phyloP scores from a whole-genome alignment of 2,113 vertebrate genomes.

The Pholis gunnellus region DNA sequence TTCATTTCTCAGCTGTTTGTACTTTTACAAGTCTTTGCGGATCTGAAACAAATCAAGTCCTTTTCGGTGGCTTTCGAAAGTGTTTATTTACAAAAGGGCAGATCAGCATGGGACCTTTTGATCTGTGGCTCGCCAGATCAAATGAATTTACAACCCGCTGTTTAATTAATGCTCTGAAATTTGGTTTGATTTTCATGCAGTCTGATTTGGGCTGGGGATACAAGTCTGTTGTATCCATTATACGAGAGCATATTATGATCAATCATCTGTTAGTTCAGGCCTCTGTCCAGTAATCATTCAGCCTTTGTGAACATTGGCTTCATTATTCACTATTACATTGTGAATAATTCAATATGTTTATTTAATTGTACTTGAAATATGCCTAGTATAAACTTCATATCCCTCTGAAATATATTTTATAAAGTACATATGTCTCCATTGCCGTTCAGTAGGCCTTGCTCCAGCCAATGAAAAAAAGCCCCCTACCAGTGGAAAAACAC shows the following conservation, averaged over 20 bases:
- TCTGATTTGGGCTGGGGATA: constrained; percentile 33
- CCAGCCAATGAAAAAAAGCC: constrained; percentile 25
- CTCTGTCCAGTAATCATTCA: constrained; percentile 12
- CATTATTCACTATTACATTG: not conserved
- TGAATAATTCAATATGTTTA: not conserved
- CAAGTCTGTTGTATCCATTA: constrained; percentile 15
- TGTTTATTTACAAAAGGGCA: constrained; percentile 67
- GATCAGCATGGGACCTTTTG: constrained; percentile 36
- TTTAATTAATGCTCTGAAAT: constrained; percentile 50
- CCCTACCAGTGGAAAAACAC: constrained; percentile 28
- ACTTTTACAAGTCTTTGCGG: constrained; percentile 60
- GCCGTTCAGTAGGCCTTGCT: not conserved
- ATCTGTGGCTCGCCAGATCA: constrained; percentile 42
- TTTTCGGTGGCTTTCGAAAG: constrained; percentile 39
- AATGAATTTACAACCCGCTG: constrained; percentile 58
- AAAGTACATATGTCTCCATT: not conserved
- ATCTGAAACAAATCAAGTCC: constrained; percentile 66
- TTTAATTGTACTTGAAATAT: not conserved
- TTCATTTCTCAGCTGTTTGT: constrained; percentile 69
- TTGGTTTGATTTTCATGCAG: constrained; percentile 31
- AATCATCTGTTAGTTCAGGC: constrained; percentile 9
- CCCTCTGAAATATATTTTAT: constrained; percentile 1
- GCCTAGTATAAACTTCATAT: not conserved
- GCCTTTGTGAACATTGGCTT: constrained; percentile 17
- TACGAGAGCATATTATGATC: constrained; percentile 8